These are phyloP conservation scores for Cydia splendana DNA, from an alignment of 1,140 invertebrate species.

Conservation along the genomic window DNA sequence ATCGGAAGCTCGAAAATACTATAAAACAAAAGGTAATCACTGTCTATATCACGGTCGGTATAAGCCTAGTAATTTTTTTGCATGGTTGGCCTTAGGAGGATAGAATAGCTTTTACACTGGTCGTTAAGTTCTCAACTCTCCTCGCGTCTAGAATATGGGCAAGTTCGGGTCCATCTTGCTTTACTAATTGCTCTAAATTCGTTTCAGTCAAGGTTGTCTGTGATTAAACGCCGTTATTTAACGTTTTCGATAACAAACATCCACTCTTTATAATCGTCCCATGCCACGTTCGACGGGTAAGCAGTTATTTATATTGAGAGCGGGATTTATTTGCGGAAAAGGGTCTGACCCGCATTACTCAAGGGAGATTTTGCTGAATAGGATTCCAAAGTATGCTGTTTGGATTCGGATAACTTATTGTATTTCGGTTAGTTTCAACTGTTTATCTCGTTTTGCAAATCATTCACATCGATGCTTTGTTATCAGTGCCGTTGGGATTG, in stretches of 20 bases:
- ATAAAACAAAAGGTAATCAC: too few species aligned
- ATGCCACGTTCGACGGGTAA: constrained; percentile 33
- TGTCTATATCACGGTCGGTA: too few species aligned
- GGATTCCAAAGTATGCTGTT: constrained; percentile 55
- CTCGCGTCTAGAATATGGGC: background rate
- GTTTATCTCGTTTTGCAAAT: constrained; percentile 37
- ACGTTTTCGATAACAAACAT: constrained; percentile 33
- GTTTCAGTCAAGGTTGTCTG: constrained; percentile 30
- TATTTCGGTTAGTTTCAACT: constrained; percentile 45
- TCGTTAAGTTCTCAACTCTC: background rate
- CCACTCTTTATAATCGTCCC: constrained; percentile 33
- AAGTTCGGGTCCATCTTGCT: constrained; percentile 6
- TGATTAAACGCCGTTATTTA: constrained; percentile 33
- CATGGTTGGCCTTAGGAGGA: too few species aligned
- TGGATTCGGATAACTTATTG: constrained; percentile 57
- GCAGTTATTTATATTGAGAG: constrained; percentile 66
- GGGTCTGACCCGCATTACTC: constrained; percentile 66
- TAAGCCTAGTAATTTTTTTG: too few species aligned
- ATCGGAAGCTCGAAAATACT: too few species aligned
- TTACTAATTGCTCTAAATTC: constrained; percentile 32
- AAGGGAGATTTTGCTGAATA: constrained; percentile 66
- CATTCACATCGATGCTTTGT: constrained; percentile 1
- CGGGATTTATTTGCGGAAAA: constrained; percentile 70
- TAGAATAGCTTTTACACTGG: too few species aligned
- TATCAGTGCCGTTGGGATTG: background rate